Evolutionary conservation across 2,888 invertebrate genomes (phyloP), one percentile per base, ranked within the genome.

Genomic region (Meteorus colon): DNA sequence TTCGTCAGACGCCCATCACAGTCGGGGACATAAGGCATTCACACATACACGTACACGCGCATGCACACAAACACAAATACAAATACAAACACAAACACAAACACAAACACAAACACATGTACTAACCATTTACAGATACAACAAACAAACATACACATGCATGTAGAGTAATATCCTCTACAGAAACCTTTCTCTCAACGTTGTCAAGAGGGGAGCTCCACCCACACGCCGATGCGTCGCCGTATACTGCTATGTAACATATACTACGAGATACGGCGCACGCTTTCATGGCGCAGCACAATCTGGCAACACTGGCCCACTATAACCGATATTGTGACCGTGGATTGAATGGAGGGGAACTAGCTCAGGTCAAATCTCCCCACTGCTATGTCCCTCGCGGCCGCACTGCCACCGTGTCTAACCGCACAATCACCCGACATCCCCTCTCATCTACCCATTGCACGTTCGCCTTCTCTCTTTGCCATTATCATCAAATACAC

Each of bases 321-420:
- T 88, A 88, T 87, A 88, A 88, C 88, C 88, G 87, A 88, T 88
- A 86, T 87, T 87, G 88, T 87, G 84, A 84, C 88, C 86, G 85
- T 86, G 86, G 87, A 88, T 88, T 86, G 88, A 88, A 88, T 86
- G 88, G 88, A 88, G 88, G 88, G 88, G 88, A 88, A 88, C 88
- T 88, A 86, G 88, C 88, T 87, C 88, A 86, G 88, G 87, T 88
- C 88, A 88, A 88, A 87, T 86, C 85, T 86, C 87, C 87, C 87
- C 86, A 80, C 84, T 81, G 80, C 79, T 24, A 24, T 24, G 24
- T 34, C 34, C 34, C 34, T 34, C 34, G 5, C 8, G 34, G 5
- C 34, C 41, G 12, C 41, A 5, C 41, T 41, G 12, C 41, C 12
- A 41, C 12, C 12, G 12, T 41, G 41, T 10, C 41, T 41, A 41